These are phyloP conservation scores for Romanogobio albipinnatus DNA, from an alignment of 2,113 vertebrate genomes.

Conservation along the genomic window DNA sequence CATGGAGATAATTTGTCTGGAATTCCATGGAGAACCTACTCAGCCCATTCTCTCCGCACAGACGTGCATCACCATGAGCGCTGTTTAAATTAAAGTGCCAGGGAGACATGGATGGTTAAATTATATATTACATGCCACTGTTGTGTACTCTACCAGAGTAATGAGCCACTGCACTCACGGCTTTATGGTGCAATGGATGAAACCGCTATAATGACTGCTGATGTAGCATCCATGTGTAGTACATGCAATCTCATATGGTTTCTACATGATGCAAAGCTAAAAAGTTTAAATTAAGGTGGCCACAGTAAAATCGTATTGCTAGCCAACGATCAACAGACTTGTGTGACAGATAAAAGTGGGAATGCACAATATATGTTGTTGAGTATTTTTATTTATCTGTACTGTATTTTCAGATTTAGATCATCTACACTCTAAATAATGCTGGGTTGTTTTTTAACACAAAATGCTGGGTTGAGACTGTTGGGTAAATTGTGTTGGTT, in stretches of 20 bases:
- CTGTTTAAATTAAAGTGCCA: constrained; percentile 44
- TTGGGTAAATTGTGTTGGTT: no score
- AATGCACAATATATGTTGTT: neutral
- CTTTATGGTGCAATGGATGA: constrained; percentile 25
- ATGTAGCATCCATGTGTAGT: constrained; percentile 37
- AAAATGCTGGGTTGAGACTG: no score
- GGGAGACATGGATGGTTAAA: constrained; percentile 47
- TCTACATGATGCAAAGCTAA: constrained; percentile 12
- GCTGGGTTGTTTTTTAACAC: no score
- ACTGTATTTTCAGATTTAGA: no score
- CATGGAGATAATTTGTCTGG: constrained; percentile 42
- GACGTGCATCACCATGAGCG: neutral
- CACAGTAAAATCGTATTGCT: neutral
- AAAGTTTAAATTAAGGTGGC: neutral
- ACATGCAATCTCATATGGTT: neutral
- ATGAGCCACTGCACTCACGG: constrained; percentile 7
- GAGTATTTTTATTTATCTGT: no score
- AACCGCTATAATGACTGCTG: constrained; percentile 7
- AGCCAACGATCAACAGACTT: neutral
- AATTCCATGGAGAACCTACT: constrained; percentile 16
- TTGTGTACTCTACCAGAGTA: constrained; percentile 47
- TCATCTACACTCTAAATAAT: no score
- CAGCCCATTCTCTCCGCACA: neutral
- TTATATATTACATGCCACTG: constrained; percentile 39
- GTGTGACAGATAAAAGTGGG: neutral